Conservation (phyloP, 37 sponge, comb jelly and placozoan genomes). For the Theonella swinhoei region DNA sequence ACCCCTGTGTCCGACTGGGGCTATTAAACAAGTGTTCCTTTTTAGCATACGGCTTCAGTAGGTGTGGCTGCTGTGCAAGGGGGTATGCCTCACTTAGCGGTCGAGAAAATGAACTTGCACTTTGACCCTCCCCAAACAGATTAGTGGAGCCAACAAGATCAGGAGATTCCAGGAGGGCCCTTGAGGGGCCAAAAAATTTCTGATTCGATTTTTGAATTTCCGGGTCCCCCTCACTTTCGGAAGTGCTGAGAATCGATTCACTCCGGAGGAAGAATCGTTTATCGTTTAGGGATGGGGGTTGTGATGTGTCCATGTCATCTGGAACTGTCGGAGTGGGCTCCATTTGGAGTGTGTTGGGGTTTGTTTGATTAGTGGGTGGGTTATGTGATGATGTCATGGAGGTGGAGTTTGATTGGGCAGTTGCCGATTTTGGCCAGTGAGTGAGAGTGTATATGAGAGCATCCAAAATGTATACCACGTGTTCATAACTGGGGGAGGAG, state of each 20-base stretch:
- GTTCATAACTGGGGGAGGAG: slow-evolving; percentile 71
- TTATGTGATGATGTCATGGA: neutral
- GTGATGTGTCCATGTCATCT: neutral
- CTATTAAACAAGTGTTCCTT: slow-evolving; percentile 56
- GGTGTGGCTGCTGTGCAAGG: slow-evolving; percentile 81
- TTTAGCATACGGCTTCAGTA: slow-evolving; percentile 57
- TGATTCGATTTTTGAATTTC: slow-evolving; percentile 42
- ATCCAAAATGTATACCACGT: slow-evolving; percentile 83
- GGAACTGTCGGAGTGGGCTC: neutral
- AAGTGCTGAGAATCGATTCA: slow-evolving; percentile 34
- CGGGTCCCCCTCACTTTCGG: neutral
- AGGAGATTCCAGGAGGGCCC: slow-evolving; percentile 11
- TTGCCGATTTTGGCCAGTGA: slow-evolving; percentile 63
- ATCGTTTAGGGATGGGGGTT: neutral
- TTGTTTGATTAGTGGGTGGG: neutral
- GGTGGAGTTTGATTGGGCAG: neutral
- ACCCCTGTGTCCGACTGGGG: neutral
- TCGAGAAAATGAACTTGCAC: slow-evolving; percentile 12
- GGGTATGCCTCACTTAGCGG: slow-evolving; percentile 66
- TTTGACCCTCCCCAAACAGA: slow-evolving; percentile 5
- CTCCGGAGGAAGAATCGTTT: slow-evolving; percentile 41
- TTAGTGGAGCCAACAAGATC: slow-evolving; percentile 17
- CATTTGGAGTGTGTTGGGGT: neutral
- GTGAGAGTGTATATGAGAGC: slow-evolving; percentile 66
- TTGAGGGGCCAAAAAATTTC: slow-evolving; percentile 32